Percentiles rank a stretch among this genome's conserved stretches.
phyloP scores from a whole-genome alignment of 2,797 vertebrate species.

The Sebastes hopkinsi region DNA sequence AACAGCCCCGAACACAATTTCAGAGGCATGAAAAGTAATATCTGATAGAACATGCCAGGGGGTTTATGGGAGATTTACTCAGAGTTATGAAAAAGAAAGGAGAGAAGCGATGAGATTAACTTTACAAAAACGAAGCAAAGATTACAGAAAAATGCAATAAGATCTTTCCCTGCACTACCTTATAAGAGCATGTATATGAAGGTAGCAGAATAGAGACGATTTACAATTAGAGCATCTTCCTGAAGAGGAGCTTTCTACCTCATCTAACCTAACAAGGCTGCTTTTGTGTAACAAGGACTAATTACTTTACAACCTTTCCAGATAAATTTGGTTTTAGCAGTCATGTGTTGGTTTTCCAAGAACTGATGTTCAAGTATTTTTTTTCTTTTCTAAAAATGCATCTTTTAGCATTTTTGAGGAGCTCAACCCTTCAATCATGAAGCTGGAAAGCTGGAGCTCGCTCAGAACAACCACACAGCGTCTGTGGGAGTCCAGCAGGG shows the following conservation, averaged over 20 bases:
- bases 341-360: conserved; percentile 25
- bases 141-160: conserved; percentile 80
- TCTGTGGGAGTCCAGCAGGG: conserved; percentile 14
- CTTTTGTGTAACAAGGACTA: not conserved
- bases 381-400: conserved; percentile 39
- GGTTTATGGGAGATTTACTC: conserved; percentile 76
- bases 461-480: conserved; percentile 3
- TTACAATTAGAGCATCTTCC: conserved; percentile 29
- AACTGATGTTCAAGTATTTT: conserved; percentile 20
- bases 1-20: conserved; percentile 49
- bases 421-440: conserved; percentile 52
- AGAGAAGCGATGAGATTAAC: conserved; percentile 72
- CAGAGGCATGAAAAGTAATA: conserved; percentile 74
- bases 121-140: conserved; percentile 67
- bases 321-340: conserved; percentile 25
- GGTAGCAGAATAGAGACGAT: not conserved
- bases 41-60: conserved; percentile 73
- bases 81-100: conserved; percentile 76
- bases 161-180: conserved; percentile 45
- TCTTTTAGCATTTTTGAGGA: conserved; percentile 18
- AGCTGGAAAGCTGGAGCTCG: conserved; percentile 24
- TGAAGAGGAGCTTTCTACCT: not conserved
- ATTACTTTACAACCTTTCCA: not conserved
- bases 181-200: conserved; percentile 60
- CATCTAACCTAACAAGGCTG: not conserved